Base-by-base conservation (phyloP, 1,140 invertebrate species). In the Acromyrmex charruanus region DNA sequence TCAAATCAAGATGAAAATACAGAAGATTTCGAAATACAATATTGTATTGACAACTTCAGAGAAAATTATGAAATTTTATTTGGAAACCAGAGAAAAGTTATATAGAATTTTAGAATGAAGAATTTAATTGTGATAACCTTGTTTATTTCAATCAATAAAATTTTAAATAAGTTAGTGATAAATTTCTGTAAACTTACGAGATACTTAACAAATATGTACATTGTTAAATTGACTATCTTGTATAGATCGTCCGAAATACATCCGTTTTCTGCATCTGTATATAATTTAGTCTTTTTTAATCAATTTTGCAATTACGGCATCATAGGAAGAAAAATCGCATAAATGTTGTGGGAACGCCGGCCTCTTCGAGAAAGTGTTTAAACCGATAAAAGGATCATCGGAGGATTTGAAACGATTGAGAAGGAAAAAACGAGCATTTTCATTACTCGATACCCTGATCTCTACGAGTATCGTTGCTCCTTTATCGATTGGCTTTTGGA, bases 401-500 rank as follows among this genome's bases (percentile, higher is more conserved):
- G 5, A 84, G 21, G 21, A 72, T 0, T 12, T 16, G 3, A 44
- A 77, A 31, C 12, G 16, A 58, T 4, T 10, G 12, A 87, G 65
- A 68, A 16, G 79, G 1, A 91, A 91, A 55, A 91, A 92, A 55
- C 63, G 53, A 14, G 61, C 77, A 0, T 66, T 91, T 0, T 87
- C 87, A 18, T 35, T 91, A 18, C 16, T 90, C 18, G 94, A 94
- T 31, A 66, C 25, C 7, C 7, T 93, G 0, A 39, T 94, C 0
- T 84, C 92, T 1, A 0, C 87, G 9, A 7, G 88, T 9, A 21
- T 97, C 3, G 95, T 97, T 3, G 95, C 96, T 1, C 97, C 97
- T 0, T 92, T 96, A n/a, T 96, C 96, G 0, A 96, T 98, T 2
- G 94, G 95, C 0, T 96, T 96, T 85, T 98, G 97, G 97, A 93